Evolutionary conservation across 2,797 vertebrate genomes (phyloP).

Genomic region (Lagorchestes hirsutus): DNA sequence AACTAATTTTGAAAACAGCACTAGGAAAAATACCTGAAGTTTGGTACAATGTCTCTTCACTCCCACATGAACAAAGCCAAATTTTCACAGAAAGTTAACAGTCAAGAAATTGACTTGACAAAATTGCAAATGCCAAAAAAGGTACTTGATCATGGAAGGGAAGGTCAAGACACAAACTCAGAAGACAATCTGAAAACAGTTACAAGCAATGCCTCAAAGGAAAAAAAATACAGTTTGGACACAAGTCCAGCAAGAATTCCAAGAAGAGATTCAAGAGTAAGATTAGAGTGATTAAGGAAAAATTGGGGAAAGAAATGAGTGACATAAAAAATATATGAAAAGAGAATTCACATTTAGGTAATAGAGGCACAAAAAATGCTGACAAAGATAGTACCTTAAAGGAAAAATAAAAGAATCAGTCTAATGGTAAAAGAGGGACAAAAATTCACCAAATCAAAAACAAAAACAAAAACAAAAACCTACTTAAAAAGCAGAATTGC

Average conservation of each 20-base stretch:
- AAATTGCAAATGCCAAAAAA: background rate
- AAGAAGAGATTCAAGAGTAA: background rate
- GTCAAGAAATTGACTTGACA: background rate
- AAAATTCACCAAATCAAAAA: background rate
- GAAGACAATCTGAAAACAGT: background rate
- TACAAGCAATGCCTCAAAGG: background rate
- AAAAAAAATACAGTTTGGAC: background rate
- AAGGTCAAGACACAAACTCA: background rate
- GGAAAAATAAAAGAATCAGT: background rate
- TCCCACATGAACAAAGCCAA: background rate
- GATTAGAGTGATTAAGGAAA: background rate
- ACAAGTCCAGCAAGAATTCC: background rate
- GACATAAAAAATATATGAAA: no score
- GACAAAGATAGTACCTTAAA: background rate
- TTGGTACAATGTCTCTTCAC: background rate
- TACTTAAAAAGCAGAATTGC: background rate
- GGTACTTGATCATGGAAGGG: background rate
- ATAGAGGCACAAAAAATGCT: background rate
- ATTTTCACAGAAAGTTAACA: background rate
- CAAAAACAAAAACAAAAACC: background rate
- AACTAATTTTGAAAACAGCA: background rate
- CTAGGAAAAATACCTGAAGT: background rate
- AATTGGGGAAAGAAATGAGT: background rate
- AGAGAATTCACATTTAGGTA: background rate
- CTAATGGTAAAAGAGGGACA: background rate